Base-by-base conservation (phyloP, 2,888 invertebrate species). In the Trissolcus brochymenae region DNA sequence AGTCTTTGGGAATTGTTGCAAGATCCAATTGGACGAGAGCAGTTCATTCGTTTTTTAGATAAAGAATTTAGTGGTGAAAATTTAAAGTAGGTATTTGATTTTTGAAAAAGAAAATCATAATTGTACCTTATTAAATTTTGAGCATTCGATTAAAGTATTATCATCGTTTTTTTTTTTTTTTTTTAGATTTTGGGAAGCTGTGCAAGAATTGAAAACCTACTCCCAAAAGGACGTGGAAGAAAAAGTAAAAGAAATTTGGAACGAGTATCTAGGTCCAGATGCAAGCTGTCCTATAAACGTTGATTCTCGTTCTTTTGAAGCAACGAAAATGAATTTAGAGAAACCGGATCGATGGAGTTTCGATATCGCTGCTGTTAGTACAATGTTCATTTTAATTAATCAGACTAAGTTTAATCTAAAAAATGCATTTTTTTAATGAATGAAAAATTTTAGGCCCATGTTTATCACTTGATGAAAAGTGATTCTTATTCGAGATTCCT, bases 31-130 rank as follows among this genome's bases (percentile, higher is more conserved):
- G 99, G 99, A 2, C 92, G 95, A 81, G 99, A 99, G 65, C 98
- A 99, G 90, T 98, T 99, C 90, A 94, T 95, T 79, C 94, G 94
- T 87, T 99, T 99, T 90, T 92, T 99, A 56, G 96, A 96, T 87
- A 99, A 99, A 90, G 99, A 99, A 90, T 99, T 99, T 90, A 98
- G 98, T 85, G 97, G 97, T 55, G 99, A 99, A 92, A 99, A 99
- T 91, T 93, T 99, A 84, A 97, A 97, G 97, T 98, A 88, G 91
- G 93, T 89, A 29, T 55, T 25, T 65, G 65, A 73, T 56, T 61
- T 60, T 73, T 53, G 64, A 71, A 71, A 56, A 43, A 43, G 9
- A n/a, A n/a, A n/a, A n/a, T n/a, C n/a, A n/a, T 43, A 43, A 43
- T 43, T 43, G 3, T 43, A 43, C 11, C 4, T 9, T 43, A 43